Conservation (phyloP, 2,797 vertebrate species). For the Eurystomus glaucurus region DNA sequence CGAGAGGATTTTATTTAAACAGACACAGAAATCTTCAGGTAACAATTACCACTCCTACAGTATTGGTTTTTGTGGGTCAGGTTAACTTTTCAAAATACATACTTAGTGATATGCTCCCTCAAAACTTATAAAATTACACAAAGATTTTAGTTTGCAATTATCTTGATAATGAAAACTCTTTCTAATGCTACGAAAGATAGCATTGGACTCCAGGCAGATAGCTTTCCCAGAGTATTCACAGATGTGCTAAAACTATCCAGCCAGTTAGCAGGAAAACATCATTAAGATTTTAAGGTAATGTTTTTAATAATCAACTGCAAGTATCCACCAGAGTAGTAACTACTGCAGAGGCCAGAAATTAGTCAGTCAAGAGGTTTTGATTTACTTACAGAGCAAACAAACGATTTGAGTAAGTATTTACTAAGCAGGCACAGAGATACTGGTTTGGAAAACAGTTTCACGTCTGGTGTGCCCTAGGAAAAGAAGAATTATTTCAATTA, state of each 20-base stretch:
- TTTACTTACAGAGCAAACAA: slow-evolving; percentile 92
- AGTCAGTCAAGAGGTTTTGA: background rate
- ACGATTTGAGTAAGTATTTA: slow-evolving; percentile 95
- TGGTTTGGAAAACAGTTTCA: slow-evolving; percentile 95
- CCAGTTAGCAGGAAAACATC: background rate
- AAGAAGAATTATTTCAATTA: background rate
- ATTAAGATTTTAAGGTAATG: background rate
- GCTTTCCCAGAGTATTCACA: background rate
- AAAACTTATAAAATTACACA: background rate
- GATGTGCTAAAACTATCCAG: background rate
- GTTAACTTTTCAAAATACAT: background rate
- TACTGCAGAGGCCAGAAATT: background rate
- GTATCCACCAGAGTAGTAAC: background rate
- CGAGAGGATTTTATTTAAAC: background rate
- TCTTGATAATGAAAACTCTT: background rate
- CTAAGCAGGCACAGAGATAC: slow-evolving; percentile 91
- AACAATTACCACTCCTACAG: background rate
- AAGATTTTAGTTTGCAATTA: background rate
- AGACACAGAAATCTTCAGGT: background rate
- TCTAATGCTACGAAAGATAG: background rate
- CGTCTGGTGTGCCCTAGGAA: slow-evolving; percentile 93
- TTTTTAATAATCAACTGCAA: background rate
- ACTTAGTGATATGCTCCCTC: background rate
- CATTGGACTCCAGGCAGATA: background rate
- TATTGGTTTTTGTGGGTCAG: background rate